phyloP scores from a whole-genome alignment of 1,140 invertebrate genomes.

The Pollicipes pollicipes region DNA sequence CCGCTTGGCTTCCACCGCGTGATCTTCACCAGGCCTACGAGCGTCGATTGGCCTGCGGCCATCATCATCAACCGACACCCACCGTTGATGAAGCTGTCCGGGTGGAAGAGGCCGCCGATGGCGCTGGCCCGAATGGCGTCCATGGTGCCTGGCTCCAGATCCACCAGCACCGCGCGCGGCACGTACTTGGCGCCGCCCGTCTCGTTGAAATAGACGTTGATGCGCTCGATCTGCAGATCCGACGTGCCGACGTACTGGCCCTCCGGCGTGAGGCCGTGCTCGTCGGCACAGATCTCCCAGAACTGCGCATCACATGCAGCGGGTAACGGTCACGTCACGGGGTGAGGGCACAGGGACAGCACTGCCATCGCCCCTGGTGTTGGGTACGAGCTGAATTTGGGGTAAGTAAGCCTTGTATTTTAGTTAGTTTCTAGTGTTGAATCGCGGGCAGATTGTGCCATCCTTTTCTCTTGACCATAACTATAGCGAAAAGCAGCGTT shows the following conservation, averaged over 20 bases:
- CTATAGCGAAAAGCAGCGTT: not conserved
- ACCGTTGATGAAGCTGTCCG: slow-evolving; percentile 41
- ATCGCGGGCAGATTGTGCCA: too few species aligned
- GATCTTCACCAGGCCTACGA: too few species aligned
- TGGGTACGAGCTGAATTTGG: not conserved
- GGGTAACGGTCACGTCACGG: too few species aligned
- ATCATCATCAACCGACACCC: too few species aligned
- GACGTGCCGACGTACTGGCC: slow-evolving; percentile 64
- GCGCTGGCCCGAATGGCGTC: slow-evolving; percentile 37
- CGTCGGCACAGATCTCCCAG: slow-evolving; percentile 85
- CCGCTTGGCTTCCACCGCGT: too few species aligned
- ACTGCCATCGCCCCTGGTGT: not conserved
- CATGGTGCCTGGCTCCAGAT: slow-evolving; percentile 41
- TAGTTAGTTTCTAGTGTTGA: not conserved
- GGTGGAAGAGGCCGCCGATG: slow-evolving; percentile 37
- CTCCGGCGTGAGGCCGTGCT: slow-evolving; percentile 70
- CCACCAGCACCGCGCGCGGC: slow-evolving; percentile 37
- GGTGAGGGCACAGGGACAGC: slow-evolving; percentile 3
- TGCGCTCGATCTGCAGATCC: slow-evolving; percentile 65
- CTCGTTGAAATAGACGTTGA: slow-evolving; percentile 83
- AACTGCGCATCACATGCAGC: slow-evolving; percentile 42
- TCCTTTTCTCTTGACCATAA: not conserved
- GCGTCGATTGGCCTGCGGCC: too few species aligned
- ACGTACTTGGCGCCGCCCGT: slow-evolving; percentile 49
- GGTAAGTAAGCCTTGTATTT: not conserved